Evolutionary conservation across 2,797 vertebrate species (phyloP).

Genomic region (Anguilla pacifica): DNA sequence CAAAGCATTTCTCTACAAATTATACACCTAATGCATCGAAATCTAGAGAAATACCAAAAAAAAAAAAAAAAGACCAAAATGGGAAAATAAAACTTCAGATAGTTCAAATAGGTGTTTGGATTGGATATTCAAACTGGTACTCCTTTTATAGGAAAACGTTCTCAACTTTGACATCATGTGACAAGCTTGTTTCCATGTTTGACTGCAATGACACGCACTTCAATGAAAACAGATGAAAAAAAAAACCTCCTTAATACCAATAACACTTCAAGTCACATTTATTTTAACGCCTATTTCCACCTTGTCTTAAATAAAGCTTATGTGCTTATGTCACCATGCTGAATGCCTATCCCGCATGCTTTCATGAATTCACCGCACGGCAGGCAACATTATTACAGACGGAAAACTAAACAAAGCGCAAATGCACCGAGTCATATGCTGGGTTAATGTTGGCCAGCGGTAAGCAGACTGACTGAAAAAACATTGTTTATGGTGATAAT

Average conservation of each 20-base stretch:
- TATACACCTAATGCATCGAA: neutral
- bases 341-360: neutral
- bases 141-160: neutral
- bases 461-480: neutral
- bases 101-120: neutral
- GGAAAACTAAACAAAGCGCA: constrained; percentile 13
- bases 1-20: neutral
- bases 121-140: constrained; percentile 2
- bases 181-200: neutral
- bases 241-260: neutral
- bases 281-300: neutral
- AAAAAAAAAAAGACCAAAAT: neutral
- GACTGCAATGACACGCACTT: neutral
- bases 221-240: neutral
- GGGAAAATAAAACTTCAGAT: neutral
- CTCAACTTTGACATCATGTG: constrained; percentile 20
- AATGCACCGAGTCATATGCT: neutral
- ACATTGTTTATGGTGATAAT: neutral
- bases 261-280: no score
- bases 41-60: neutral
- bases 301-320: neutral
- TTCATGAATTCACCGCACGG: neutral
- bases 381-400: neutral
- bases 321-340: neutral
- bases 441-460: neutral